Base-by-base conservation (phyloP, 2,113 vertebrate genomes). In the Protobothrops flavoviridis region DNA sequence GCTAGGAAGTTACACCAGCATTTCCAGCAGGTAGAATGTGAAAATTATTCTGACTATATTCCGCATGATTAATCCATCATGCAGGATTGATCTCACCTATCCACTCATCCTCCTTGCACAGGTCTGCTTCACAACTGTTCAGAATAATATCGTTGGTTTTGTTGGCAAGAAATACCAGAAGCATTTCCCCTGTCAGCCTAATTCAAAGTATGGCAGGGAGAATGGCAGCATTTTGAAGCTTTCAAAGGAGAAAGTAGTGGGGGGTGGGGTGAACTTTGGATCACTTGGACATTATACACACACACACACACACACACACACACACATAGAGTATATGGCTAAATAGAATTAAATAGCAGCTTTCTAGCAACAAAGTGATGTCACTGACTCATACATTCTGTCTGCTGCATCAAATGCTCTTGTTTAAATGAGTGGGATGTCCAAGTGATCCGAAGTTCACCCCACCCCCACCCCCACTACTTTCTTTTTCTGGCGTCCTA, bases 381-480 rank as follows among this genome's bases (percentile, higher is more conserved):
- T 9, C 55, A 33, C 59, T 61, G 85, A 39, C 55, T 87, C 26
- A 85, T 48, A 9, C 33, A 69, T 48, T 15, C 21, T 50, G 21
- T 3, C 21, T 15, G 45, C 26, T 39, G 74, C 33, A 48, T 53
- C 12, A 61, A 48, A 43, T 43, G 56, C 21, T 43, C 56, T 29
- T 61, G 1, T 45, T 43, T 39, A 81, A 81, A 81, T 20, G 15
- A 21, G 20, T 3, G 17, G 21, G 33, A 43, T 43, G 74, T 39
- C 74, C 17, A 43, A 9, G 17, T 10, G 20, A 81, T 21, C 17
- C 1, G 0, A 81, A 43, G 33, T 81, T 21, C 3, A 9, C 33
- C 17, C 17, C 5, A 33, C 2, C 1, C 15, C 2, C 13, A 74
- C 64, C n/a, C 12, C 17, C n/a, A 39, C 6, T 0, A 3, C 15